These are phyloP conservation scores for Andrena dorsata DNA, from an alignment of 2,888 invertebrate species.

Conservation along the genomic window DNA sequence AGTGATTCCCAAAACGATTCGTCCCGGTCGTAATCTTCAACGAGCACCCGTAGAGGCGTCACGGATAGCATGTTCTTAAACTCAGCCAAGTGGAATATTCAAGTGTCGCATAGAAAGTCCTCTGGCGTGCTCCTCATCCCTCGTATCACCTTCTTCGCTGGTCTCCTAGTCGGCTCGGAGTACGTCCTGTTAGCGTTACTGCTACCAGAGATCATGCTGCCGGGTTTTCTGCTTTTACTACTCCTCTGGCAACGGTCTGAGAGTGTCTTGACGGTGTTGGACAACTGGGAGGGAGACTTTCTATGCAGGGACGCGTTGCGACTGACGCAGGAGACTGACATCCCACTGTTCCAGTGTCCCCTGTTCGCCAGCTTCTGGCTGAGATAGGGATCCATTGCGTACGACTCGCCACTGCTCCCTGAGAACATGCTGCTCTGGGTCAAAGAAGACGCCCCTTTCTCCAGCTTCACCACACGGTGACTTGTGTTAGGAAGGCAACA, in stretches of 20 bases:
- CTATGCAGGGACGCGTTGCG: not conserved
- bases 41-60: not conserved
- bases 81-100: slow-evolving; percentile 35
- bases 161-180: slow-evolving; percentile 14
- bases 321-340: slow-evolving; percentile 28
- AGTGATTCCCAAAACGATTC: not conserved
- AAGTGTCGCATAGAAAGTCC: slow-evolving; percentile 73
- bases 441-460: not conserved
- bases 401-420: slow-evolving; percentile 6
- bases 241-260: slow-evolving; percentile 8
- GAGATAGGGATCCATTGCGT: not conserved
- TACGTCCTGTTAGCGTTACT: slow-evolving; percentile 4
- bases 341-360: not conserved
- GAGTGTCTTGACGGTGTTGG: not conserved
- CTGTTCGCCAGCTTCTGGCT: not conserved
- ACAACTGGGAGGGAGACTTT: slow-evolving; percentile 7
- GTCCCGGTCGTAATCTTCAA: not conserved
- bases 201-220: slow-evolving; percentile 8
- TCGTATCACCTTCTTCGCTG: slow-evolving; percentile 23
- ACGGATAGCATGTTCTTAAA: not conserved
- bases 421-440: slow-evolving; percentile 26
- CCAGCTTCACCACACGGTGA: slow-evolving; percentile 18
- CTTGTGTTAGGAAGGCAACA: not conserved
- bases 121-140: slow-evolving; percentile 75
- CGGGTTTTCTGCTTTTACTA: not conserved